Evolutionary conservation across 2,888 invertebrate genomes (phyloP).

Genomic region (Microctonus hyperodae): DNA sequence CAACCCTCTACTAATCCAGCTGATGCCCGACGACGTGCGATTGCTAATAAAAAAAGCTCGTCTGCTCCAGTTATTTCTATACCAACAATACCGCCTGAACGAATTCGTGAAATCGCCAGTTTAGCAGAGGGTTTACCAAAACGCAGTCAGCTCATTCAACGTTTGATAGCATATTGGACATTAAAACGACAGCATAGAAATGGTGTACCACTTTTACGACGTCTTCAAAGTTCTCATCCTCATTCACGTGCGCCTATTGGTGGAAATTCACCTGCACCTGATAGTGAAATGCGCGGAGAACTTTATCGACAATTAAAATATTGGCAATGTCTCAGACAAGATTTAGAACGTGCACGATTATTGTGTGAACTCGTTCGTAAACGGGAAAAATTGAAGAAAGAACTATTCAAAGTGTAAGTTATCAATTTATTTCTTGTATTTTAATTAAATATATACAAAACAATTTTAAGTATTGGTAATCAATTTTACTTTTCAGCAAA

Average conservation of each 20-base stretch:
- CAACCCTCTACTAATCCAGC: slow-evolving; percentile 60
- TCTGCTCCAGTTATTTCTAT: slow-evolving; percentile 91
- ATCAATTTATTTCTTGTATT: neutral
- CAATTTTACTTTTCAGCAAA: slow-evolving; percentile 60
- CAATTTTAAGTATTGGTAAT: neutral
- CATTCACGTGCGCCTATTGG: slow-evolving; percentile 57
- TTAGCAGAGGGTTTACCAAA: slow-evolving; percentile 68
- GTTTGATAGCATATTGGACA: slow-evolving; percentile 96
- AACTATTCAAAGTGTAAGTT: slow-evolving; percentile 75
- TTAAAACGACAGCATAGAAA: slow-evolving; percentile 93
- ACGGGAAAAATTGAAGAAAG: slow-evolving; percentile 92
- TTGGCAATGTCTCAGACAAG: slow-evolving; percentile 92
- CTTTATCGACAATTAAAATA: slow-evolving; percentile 88
- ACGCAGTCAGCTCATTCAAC: slow-evolving; percentile 84
- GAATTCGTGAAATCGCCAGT: slow-evolving; percentile 87
- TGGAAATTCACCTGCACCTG: slow-evolving; percentile 53
- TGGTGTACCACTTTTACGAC: slow-evolving; percentile 90
- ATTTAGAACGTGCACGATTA: slow-evolving; percentile 88
- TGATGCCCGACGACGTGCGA: slow-evolving; percentile 63
- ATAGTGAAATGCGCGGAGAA: slow-evolving; percentile 67
- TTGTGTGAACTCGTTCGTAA: slow-evolving; percentile 95
- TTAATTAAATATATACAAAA: neutral
- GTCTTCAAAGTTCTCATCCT: slow-evolving; percentile 73
- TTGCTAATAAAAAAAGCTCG: slow-evolving; percentile 78
- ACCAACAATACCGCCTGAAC: slow-evolving; percentile 89